Evolutionary conservation across 2,113 vertebrate species (phyloP), one percentile per base, ranked within the genome.

Genomic region (Petaurus breviceps): DNA sequence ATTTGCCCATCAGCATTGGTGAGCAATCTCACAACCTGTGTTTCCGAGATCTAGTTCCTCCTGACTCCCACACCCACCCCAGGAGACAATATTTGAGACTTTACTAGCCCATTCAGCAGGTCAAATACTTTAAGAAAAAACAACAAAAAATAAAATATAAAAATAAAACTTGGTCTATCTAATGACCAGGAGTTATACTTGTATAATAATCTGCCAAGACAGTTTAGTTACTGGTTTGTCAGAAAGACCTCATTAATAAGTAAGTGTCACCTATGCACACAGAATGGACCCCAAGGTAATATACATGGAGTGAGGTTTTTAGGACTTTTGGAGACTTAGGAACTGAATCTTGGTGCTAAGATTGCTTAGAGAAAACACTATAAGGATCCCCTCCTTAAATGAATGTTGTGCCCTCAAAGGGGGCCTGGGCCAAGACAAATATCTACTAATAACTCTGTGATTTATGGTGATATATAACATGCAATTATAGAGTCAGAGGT

Each of bases 111-210:
- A 28, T 24, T 68, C 28, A 68, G n/a, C 11, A 92, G 96, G n/a
- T 54, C 49, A 89, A 68, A 94, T 52, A 84, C 28, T 3, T 50
- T 0, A 31, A n/a, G 46, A 1, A 37, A 49, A 50, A 6, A 54
- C 53, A 51, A 89, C 25, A 28, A 93, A 93, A 19, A 51, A 43
- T 92, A 95, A 95, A 91, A 25, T 19, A 97, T 19, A 97, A 55
- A 68, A 90, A 68, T 68, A 25, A 2, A 51, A 94, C 6, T 95
- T n/a, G 93, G 53, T 94, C 6, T 96, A 90, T 51, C 46, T 68
- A 90, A 31, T 31, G 31, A 31, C 28, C 28, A 31, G 31, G 28
- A 61, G 28, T 12, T 61, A 28, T 37, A 31, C 57, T 31, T 57
- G 25, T 19, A 77, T 77, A 77, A 77, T n/a, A n/a, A 43, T 77